These are phyloP conservation scores for Lepilemur ruficaudatus DNA, from an alignment of 2,797 vertebrate species.

Conservation along the genomic window DNA sequence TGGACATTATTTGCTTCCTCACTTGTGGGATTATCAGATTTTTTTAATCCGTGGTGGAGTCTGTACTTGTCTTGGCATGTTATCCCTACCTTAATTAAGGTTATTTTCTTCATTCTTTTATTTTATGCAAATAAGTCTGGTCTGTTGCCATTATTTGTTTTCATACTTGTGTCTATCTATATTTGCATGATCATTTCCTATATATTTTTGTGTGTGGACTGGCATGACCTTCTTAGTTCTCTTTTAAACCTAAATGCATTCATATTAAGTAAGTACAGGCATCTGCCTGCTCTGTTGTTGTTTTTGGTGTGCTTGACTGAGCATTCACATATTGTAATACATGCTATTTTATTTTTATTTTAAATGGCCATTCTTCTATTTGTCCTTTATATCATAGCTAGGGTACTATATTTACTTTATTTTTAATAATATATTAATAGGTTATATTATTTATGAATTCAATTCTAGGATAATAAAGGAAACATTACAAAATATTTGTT, in stretches of 20 bases:
- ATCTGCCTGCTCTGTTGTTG: background rate
- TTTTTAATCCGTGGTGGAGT: background rate
- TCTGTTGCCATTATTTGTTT: background rate
- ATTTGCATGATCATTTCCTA: background rate
- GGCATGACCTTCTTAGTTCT: background rate
- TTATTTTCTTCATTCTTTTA: background rate
- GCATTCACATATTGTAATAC: background rate
- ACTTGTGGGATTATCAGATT: background rate
- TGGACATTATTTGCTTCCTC: background rate
- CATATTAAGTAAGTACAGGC: background rate
- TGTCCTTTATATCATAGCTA: background rate
- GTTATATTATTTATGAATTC: background rate
- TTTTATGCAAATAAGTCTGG: background rate
- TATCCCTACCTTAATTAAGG: background rate
- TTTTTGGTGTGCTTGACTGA: background rate
- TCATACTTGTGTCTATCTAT: background rate
- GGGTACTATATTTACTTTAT: background rate
- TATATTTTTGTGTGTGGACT: background rate
- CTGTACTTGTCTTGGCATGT: background rate
- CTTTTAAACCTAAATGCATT: background rate
- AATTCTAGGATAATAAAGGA: background rate
- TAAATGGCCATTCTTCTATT: background rate
- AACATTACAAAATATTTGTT: background rate
- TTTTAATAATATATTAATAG: background rate
- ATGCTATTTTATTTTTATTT: conserved; percentile 21